A percentile compares a stretch with the other conserved stretches of the same genome.
phyloP scores from a whole-genome alignment of 1,140 invertebrate species.

The Drosophila kohkoa region DNA sequence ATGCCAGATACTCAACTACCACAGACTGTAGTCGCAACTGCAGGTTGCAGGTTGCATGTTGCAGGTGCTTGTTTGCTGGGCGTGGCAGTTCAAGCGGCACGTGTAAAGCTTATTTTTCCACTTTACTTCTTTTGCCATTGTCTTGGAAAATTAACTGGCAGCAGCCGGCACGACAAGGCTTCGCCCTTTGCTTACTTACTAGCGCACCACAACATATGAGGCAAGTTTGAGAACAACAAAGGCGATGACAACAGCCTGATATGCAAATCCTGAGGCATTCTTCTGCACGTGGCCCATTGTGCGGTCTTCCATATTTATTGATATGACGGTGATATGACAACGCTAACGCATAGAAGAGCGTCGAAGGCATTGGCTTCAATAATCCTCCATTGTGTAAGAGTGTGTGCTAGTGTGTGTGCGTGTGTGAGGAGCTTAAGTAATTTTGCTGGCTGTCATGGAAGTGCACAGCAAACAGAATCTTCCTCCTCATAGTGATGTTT shows the following conservation, averaged over 20 bases:
- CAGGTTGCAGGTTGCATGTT: slow-evolving; percentile 15
- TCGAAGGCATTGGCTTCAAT: slow-evolving; percentile 54
- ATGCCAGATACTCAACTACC: neutral
- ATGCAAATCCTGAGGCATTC: slow-evolving; percentile 65
- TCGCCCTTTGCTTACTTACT: neutral
- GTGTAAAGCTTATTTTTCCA: slow-evolving; percentile 77
- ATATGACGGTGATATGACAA: slow-evolving; percentile 80
- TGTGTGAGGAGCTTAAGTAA: slow-evolving; percentile 67
- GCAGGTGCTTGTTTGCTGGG: slow-evolving; percentile 41
- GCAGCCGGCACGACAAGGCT: slow-evolving; percentile 51
- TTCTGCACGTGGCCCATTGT: slow-evolving; percentile 65
- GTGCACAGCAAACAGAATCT: slow-evolving; percentile 71
- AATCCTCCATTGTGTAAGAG: slow-evolving; percentile 37
- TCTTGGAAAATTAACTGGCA: slow-evolving; percentile 79
- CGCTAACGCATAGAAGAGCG: slow-evolving; percentile 20
- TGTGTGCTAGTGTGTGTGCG: neutral
- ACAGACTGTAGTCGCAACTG: slow-evolving; percentile 4
- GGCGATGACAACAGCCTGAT: slow-evolving; percentile 36
- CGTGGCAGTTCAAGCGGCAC: slow-evolving; percentile 69
- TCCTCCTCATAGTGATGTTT: slow-evolving; percentile 15
- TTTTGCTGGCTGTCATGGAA: slow-evolving; percentile 76
- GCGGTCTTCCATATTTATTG: slow-evolving; percentile 74
- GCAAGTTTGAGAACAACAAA: slow-evolving; percentile 52
- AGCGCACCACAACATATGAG: slow-evolving; percentile 49
- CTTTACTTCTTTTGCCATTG: slow-evolving; percentile 69